Evolutionary conservation across 2,113 vertebrate genomes (phyloP), one percentile per base, ranked within the genome.

Genomic region (Rhineura floridana): DNA sequence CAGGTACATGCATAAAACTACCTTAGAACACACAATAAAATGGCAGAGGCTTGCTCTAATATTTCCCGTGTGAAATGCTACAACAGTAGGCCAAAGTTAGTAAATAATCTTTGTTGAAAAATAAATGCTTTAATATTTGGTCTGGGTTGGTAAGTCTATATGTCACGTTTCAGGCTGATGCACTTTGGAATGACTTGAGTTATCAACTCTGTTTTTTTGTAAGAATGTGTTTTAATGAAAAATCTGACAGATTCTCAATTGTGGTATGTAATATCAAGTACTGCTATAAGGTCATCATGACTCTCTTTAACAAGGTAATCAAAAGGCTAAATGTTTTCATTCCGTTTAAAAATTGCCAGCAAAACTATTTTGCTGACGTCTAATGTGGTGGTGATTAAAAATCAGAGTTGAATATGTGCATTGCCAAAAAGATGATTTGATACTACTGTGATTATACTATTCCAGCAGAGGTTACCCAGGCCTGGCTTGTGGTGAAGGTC

Each of bases 241-340:
- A 96, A 94, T 92, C 90, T 94, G 94, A 94, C 94, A 95, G 89
- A 93, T 95, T 92, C 93, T 94, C 95, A 95, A 95, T 96, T 95
- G 93, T 89, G 88, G 86, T 69, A 89, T 75, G 92, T 90, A 94
- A 90, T 94, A 93, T 89, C 81, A 77, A 93, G 88, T 89, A 72
- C 85, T 91, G 86, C 91, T 93, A 17, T 93, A 93, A 92, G 94
- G 93, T 93, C 87, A 87, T 94, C 93, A 92, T 94, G 95, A 94
- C 89, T 95, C 94, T 93, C 92, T 95, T 93, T 95, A 96, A 94
- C 94, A 94, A 94, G 93, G 91, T 95, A 95, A 95, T 95, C 94
- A 93, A 94, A 95, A 94, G 83, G 91, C 89, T 95, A 93, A 93
- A 93, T 95, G 92, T 95, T 95, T 95, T 94, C 93, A 94, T 95